Base-by-base conservation (phyloP, 2,888 invertebrate genomes). In the Salticus scenicus region DNA sequence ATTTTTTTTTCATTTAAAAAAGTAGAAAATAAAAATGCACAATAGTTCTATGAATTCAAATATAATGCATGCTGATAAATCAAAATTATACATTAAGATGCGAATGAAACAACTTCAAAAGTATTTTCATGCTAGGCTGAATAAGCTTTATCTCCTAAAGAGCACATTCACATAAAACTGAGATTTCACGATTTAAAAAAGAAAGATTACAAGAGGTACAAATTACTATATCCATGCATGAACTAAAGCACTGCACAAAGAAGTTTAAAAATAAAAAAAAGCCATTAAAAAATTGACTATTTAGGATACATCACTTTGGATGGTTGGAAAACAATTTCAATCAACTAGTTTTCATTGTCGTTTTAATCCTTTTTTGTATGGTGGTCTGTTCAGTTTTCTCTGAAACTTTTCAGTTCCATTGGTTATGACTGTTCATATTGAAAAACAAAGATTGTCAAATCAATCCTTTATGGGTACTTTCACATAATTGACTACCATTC, bases 401-500 rank as follows among this genome's bases (percentile, higher is more conserved):
- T 57, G 57, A 57, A 57, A 57, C 24, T 12, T 12, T 24, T 57
- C 7, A 4, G 4, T 24, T 57, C 12, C 24, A 24, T 57, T 24
- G 24, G 24, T 24, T 24, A 57, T 12, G 20, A n/a, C 17, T 20
- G 67, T 67, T 28, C 31, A 67, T 33, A 67, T 20, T 67, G 67
- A 33, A 37, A 67, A 12, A 33, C 1, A 33, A 67, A 67, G 67
- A 67, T 67, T 67, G 67, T 67, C 67, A 67, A 33, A 67, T 31
- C 17, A 30, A 67, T 33, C 12, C 31, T 33, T 7, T 33, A 37
- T 67, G 67, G 37, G 8, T 31, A 20, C 27, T 28, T 17, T 67
- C 17, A 20, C 24, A 33, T 28, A 37, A 33, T 2, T 20, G 10
- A 67, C 85, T 88, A 99, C 99, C 99, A 99, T 92, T 99, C 99